phyloP scores from a whole-genome alignment of 1,140 invertebrate genomes.

The Lepidurus packardi region DNA sequence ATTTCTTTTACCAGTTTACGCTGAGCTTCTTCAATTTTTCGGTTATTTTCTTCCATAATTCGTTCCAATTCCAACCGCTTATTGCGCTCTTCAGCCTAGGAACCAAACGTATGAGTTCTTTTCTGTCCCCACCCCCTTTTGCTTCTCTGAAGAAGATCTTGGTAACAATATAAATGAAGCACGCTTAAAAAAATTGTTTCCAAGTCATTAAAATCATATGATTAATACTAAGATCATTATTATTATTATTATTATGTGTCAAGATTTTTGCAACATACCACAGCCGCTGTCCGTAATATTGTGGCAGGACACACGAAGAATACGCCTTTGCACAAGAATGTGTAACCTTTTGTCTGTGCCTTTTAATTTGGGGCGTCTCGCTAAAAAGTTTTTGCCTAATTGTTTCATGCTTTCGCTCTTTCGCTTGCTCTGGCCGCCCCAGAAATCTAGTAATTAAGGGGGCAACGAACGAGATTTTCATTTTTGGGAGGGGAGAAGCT shows the following conservation, averaged over 20 bases:
- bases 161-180: conserved; percentile 7
- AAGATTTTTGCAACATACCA: conserved; percentile 22
- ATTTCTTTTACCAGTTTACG: conserved; percentile 76
- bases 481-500: no score
- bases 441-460: background rate
- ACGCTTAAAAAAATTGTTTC: background rate
- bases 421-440: background rate
- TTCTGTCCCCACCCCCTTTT: conserved; percentile 31
- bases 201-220: conserved; percentile 4
- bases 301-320: background rate
- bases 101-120: conserved; percentile 22
- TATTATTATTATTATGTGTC: conserved; percentile 20
- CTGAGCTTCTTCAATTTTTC: conserved; percentile 94
- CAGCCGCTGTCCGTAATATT: conserved; percentile 8
- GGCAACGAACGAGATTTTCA: no score
- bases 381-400: background rate
- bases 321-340: background rate
- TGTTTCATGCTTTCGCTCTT: background rate
- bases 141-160: conserved; percentile 26
- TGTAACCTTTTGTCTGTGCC: conserved; percentile 10
- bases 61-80: conserved; percentile 90
- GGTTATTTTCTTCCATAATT: conserved; percentile 96
- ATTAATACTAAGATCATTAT: background rate
- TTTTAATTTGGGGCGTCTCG: background rate
- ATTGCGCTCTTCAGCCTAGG: conserved; percentile 87